Base-by-base conservation (phyloP, 2,888 invertebrate species). In the Microctonus hyperodae region DNA sequence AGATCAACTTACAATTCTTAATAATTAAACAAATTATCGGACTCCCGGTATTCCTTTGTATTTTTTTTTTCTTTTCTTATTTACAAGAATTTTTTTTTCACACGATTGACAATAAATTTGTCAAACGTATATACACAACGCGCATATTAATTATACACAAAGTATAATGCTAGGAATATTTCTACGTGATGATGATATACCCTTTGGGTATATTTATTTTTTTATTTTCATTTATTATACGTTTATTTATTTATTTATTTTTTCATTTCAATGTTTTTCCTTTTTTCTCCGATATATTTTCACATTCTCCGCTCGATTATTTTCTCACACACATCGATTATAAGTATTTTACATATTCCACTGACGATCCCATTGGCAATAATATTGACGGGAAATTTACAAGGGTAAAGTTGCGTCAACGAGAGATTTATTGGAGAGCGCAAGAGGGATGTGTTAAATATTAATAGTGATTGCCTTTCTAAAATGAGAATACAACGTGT, bases 1-100 rank as follows among this genome's bases (percentile, higher is more conserved):
- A 82, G 77, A 82, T 81, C 78, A 80, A 79, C 75, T 79, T 79
- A 80, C 75, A 75, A 70, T 80, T 40, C 58, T 37, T 57, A 53
- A 56, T n/a, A 22, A 37, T 7, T 40, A 35, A 37, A 20, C 40
- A 55, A 67, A 56, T 59, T 61, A 64, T n/a, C 16, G 7, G 16
- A 16, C 65, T 69, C 68, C 70, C 57, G 60, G 65, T 44, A 44
- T 59, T 68, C 67, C 59, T 63, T 31, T 44, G 20, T 33, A 57
- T 56, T 64, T 57, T 25, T 44, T 61, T 61, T 57, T 55, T 40
- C 37, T 35, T 51, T 48, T 31, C 56, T 22, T 33, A 33, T 25
- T 51, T 35, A 53, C 51, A 25, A 55, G 23, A 22, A n/a, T n/a
- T n/a, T 48, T 60, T 25, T 5, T 23, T 10, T 40, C 28, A 40